Percentiles rank a stretch among this genome's conserved stretches.
Evolutionary conservation across 2,113 vertebrate genomes (phyloP).

Genomic region (Phasianus colchicus): DNA sequence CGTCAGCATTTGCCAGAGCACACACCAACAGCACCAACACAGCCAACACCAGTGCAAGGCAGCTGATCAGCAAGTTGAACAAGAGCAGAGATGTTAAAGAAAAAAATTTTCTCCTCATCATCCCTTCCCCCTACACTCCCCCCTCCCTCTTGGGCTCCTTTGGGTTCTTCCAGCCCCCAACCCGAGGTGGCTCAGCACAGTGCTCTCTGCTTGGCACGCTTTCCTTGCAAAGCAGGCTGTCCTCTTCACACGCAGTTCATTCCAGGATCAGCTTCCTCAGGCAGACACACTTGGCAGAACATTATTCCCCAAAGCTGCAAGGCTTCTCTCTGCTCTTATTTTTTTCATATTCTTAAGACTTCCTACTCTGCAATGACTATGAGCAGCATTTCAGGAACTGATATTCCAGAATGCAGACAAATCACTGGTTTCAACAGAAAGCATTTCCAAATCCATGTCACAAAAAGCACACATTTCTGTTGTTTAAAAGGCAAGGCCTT

Average conservation of each 20-base stretch:
- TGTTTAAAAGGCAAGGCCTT: conserved; percentile 79
- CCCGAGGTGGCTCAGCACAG: no score
- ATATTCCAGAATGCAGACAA: conserved; percentile 60
- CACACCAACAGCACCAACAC: neutral
- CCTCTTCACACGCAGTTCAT: neutral
- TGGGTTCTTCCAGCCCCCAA: neutral
- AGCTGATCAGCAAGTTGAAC: neutral
- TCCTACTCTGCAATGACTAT: conserved; percentile 68
- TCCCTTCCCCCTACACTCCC: neutral
- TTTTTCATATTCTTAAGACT: conserved; percentile 43
- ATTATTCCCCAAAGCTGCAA: conserved; percentile 76
- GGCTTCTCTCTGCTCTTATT: conserved; percentile 61
- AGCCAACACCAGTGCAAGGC: neutral
- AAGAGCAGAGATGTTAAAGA: neutral
- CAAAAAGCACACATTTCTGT: conserved; percentile 79
- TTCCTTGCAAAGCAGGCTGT: neutral
- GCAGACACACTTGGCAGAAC: neutral
- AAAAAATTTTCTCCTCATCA: neutral
- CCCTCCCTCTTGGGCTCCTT: neutral
- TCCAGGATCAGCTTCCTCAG: neutral
- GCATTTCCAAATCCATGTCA: conserved; percentile 73
- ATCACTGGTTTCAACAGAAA: conserved; percentile 79
- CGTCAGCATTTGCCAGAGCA: neutral
- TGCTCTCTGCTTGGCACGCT: no score
- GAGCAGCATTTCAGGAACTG: conserved; percentile 65